Base-by-base conservation (phyloP, 2,113 vertebrate genomes). In the Serranochromis macrocephalus region DNA sequence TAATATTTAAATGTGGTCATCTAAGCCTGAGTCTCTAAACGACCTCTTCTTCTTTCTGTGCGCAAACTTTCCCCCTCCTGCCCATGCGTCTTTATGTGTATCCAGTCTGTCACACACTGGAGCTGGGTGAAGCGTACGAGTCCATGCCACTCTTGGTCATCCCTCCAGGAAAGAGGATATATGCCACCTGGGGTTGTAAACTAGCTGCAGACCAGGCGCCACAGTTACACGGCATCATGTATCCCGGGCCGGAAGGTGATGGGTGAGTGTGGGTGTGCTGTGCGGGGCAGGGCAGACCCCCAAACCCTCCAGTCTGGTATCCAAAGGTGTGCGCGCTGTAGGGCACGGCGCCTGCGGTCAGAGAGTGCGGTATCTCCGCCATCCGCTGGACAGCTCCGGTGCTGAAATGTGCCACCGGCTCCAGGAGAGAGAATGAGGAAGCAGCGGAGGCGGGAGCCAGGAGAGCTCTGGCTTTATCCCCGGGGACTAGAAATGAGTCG, bases 161-260 rank as follows among this genome's bases (percentile, higher is more conserved):
- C 75, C 93, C 94, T 94, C 98, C 98, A 1, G 98, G 98, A 89
- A 99, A 97, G 90, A 99, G 96, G 88, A 99, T 98, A 93, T 99
- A 99, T 85, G 98, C 98, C 88, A 99, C 97, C 7, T 98, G 98
- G 86, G 98, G 98, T 91, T 98, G 98, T 95, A 99, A 96, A 95
- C 96, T 96, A 93, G 97, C 97, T 24, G 97, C 93, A 57, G 98
- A 97, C 98, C 98, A 99, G 86, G 97, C 97, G 42, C 96, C 96
- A 97, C 98, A 99, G 97, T 97, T 98, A 96, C 98, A 99, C 36
- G 98, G 97, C 94, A 99, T 96, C 89, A 98, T 96, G 91, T 98
- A 98, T 78, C 98, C 98, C 5, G 97, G 97, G 93, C 97, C 96
- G 83, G 97, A 97, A 38, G 98, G 96, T 66, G 97, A 97, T 86